Base-by-base conservation (phyloP, 2,888 invertebrate species). In the Merodon equestris region DNA sequence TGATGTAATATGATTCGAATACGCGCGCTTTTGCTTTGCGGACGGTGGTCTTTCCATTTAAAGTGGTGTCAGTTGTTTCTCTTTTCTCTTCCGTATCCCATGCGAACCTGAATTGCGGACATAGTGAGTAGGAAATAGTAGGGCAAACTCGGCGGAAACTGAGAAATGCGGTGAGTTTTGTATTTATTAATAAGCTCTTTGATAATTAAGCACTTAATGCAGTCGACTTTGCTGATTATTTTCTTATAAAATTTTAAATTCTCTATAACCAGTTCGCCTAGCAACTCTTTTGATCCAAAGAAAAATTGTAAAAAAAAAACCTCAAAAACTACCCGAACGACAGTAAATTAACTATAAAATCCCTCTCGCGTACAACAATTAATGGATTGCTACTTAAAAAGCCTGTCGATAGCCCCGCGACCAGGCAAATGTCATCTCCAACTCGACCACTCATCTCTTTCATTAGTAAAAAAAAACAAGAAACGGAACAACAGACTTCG, bases 1-100 rank as follows among this genome's bases (percentile, higher is more conserved):
- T 77, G 63, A 63, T 77, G 74, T 68, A 70, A 79, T 68, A 64
- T 60, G 58, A 45, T 60, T 64, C 64, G 63, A 74, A 63, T 74
- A 74, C 74, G 68, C 74, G 68, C 64, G 73, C 79, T 70, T 79
- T 79, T 56, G 42, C 45, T n/a, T 73, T 60, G 60, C 54, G 38
- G 42, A 36, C 45, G 47, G 15, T 73, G 73, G 53, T 74, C 58
- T 60, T 70, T 5, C 38, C 53, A 4, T 27, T 27, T 27, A 27
- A 4, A 27, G 27, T 27, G 7, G 7, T 27, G 27, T 7, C 7
- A 27, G 3, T 7, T 27, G 27, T 2, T 27, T 27, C 27, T 27
- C 27, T 27, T 27, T 27, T 27, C 27, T 27, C 27, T 27, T 27
- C 27, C 27, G 2, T 27, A 27, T 27, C 7, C 27, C n/a, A n/a